phyloP scores from a whole-genome alignment of 2,888 invertebrate species.

The Trachelus iudaicus region DNA sequence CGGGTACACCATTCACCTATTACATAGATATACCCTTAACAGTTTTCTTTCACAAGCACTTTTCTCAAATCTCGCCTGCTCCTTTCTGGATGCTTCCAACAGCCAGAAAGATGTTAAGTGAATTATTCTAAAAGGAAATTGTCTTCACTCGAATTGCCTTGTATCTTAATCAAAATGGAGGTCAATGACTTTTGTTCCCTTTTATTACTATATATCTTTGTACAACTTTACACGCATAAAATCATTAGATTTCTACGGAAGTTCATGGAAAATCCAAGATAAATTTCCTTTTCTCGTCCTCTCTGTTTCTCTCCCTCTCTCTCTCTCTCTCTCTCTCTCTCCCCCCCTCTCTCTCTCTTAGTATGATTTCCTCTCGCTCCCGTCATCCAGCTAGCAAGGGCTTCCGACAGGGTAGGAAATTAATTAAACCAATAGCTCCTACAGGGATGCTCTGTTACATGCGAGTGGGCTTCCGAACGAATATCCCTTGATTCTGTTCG shows the following conservation, averaged over 20 bases:
- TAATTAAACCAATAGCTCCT: conserved; percentile 56
- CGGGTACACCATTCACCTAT: background rate
- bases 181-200: background rate
- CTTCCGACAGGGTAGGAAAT: conserved; percentile 49
- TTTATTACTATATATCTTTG: background rate
- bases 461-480: conserved; percentile 16
- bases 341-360: too few species aligned
- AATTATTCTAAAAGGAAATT: background rate
- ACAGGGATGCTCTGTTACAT: conserved; percentile 16
- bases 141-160: background rate
- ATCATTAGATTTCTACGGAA: background rate
- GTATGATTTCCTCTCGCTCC: background rate
- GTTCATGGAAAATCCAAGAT: background rate
- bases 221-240: background rate
- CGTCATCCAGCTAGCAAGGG: conserved; percentile 28
- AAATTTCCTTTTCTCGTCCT: background rate
- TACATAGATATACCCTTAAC: background rate
- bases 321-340: background rate
- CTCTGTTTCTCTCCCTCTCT: background rate
- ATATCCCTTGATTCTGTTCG: conserved; percentile 1
- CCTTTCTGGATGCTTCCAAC: background rate
- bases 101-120: background rate
- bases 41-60: background rate
- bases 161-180: background rate
- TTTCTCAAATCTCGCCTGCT: background rate